Conservation (phyloP, 1,140 invertebrate genomes). For the Olivierus martensii region DNA sequence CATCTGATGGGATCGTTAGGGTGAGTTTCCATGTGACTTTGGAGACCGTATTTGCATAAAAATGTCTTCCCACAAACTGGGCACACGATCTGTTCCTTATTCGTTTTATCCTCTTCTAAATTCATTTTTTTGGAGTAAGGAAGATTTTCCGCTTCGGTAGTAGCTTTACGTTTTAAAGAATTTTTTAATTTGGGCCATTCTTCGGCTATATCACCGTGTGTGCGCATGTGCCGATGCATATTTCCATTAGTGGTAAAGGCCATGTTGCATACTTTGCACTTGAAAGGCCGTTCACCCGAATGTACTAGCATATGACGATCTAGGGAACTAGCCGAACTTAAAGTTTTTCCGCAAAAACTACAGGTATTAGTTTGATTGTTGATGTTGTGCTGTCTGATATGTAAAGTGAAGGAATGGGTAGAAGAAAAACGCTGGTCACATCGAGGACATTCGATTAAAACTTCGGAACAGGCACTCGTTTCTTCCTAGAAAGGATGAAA, state of each 20-base stretch:
- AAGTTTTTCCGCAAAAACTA: constrained; percentile 36
- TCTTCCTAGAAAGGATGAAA: too few relatives aligned
- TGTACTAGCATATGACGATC: constrained; percentile 59
- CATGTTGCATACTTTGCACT: constrained; percentile 59
- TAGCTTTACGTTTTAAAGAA: neutral
- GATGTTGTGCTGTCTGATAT: constrained; percentile 49
- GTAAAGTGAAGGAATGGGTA: constrained; percentile 49
- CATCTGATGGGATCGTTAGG: neutral
- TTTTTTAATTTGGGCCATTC: neutral
- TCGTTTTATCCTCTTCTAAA: too few relatives aligned
- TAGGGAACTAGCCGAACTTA: constrained; percentile 60
- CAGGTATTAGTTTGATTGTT: constrained; percentile 32
- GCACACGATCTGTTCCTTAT: neutral
- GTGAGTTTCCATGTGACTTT: neutral
- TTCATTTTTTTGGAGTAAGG: neutral
- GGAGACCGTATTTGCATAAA: neutral
- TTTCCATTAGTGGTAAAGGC: constrained; percentile 77
- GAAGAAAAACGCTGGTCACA: constrained; percentile 43
- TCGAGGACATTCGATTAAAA: constrained; percentile 38
- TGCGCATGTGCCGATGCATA: constrained; percentile 69
- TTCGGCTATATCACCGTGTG: constrained; percentile 33
- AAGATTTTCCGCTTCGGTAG: neutral
- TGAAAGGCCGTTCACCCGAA: constrained; percentile 56
- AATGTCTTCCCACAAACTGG: neutral
- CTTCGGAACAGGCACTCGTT: too few relatives aligned